These are phyloP conservation scores for Cerastis rubricosa DNA, from an alignment of 2,888 invertebrate species.

Conservation along the genomic window DNA sequence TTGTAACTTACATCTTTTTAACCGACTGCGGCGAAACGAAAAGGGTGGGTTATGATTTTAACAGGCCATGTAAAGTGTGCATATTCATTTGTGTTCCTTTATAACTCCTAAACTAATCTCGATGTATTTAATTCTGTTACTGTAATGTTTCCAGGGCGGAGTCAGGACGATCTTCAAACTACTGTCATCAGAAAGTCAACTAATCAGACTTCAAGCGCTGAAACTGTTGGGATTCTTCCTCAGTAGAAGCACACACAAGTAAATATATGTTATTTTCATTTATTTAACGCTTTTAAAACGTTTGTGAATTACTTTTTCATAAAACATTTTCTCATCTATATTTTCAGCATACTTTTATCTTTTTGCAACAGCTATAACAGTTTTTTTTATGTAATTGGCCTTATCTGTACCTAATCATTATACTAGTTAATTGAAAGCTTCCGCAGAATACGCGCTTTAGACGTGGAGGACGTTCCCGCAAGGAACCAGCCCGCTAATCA, in stretches of 20 bases:
- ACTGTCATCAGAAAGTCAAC: slow-evolving; percentile 98
- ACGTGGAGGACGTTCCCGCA: no score
- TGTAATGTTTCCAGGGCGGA: slow-evolving; percentile 92
- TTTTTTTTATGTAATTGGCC: not conserved
- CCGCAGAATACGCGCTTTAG: no score
- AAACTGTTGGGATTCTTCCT: slow-evolving; percentile 99
- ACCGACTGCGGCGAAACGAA: not conserved
- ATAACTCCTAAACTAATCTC: not conserved
- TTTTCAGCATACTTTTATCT: not conserved
- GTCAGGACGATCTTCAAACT: slow-evolving; percentile 99
- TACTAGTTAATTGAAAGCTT: not conserved
- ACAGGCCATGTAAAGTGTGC: not conserved
- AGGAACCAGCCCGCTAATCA: no score
- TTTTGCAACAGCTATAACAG: not conserved
- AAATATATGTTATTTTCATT: slow-evolving; percentile 62
- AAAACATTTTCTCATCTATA: not conserved
- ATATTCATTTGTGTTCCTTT: slow-evolving; percentile 2
- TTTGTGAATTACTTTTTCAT: not conserved
- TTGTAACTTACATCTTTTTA: not conserved
- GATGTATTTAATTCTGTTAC: not conserved
- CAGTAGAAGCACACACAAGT: slow-evolving; percentile 99
- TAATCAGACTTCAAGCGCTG: slow-evolving; percentile 98
- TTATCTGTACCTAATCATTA: not conserved
- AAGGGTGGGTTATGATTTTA: not conserved
- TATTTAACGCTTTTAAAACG: not conserved